phyloP scores from a whole-genome alignment of 2,113 vertebrate genomes.

The Rhea pennata region DNA sequence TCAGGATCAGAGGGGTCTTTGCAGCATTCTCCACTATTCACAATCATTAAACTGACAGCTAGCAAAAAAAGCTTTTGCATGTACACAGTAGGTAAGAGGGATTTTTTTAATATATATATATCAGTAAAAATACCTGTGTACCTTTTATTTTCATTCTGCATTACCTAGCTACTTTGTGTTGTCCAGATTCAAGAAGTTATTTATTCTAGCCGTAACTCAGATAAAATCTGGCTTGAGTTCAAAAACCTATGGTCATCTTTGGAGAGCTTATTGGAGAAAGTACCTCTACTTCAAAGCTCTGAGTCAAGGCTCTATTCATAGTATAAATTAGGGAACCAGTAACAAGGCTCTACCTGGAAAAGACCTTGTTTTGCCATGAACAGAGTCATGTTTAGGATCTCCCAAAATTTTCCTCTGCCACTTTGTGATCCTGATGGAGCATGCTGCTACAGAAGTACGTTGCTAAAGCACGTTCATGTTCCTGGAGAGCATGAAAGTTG shows the following conservation, averaged over 20 bases:
- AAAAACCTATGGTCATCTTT: neutral
- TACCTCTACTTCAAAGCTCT: neutral
- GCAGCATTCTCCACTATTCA: neutral
- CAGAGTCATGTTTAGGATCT: neutral
- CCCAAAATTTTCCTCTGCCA: neutral
- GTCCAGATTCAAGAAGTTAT: neutral
- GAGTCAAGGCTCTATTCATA: neutral
- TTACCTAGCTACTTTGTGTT: neutral
- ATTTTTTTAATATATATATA: neutral
- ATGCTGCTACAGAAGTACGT: neutral
- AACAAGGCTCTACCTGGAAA: neutral
- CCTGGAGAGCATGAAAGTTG: neutral
- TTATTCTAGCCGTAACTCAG: neutral
- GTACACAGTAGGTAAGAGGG: neutral
- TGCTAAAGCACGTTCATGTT: neutral
- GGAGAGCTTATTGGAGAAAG: neutral
- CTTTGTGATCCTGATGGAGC: neutral
- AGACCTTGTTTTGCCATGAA: neutral
- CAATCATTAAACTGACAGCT: neutral
- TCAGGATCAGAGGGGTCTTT: neutral
- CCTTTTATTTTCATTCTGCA: neutral
- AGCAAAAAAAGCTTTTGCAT: neutral
- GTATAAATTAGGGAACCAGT: neutral
- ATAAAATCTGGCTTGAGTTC: slow-evolving; percentile 20
- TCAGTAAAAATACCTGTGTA: neutral